Evolutionary conservation across 2,888 invertebrate species (phyloP), one percentile per base, ranked within the genome.

Genomic region (Dynastes tityus): DNA sequence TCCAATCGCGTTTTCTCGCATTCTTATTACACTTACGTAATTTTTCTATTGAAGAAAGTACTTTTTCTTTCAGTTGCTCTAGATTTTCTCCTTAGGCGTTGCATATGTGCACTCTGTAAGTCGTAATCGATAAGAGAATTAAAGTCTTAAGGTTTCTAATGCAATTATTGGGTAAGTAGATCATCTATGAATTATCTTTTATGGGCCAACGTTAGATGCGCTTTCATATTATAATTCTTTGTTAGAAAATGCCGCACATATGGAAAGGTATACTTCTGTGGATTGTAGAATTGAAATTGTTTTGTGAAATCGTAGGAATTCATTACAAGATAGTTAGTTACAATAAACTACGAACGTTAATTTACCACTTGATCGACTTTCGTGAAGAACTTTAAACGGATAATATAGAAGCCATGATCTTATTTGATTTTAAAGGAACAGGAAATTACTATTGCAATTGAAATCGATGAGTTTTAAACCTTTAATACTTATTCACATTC

Each of bases 101-200:
- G 45, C 68, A 68, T 63, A 63, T n/a, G 13, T 32, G 63, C n/a
- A 27, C 29, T 2, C 4, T 63, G 27, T 63, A 53, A 68, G 11
- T 22, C 29, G 61, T 63, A 63, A 74, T n/a, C 40, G 45, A 40
- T 32, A 22, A 40, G 13, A 61, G 58, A 73, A 40, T 61, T 58
- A 61, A 61, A 61, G 61, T 13, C 3, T 27, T 22, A 49, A 22
- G 45, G 45, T 74, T 74, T 74, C 61, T 61, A 45, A 45, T 22
- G 11, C 40, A 74, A 61, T 74, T 74, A 27, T 13, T n/a, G 22
- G 27, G 63, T 61, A 74, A 74, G 61, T 61, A 74, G 27, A 74
- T 71, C 55, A 16, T 45, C 55, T 61, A 61, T 74, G 73, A 61
- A 45, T 74, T 68, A 45, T 45, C 45, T 45, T 27, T 61, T 40